Percentiles rank a stretch among this genome's conserved stretches.
Conservation (phyloP, 1,140 invertebrate species). For the Phymorhynchus buccinoides region DNA sequence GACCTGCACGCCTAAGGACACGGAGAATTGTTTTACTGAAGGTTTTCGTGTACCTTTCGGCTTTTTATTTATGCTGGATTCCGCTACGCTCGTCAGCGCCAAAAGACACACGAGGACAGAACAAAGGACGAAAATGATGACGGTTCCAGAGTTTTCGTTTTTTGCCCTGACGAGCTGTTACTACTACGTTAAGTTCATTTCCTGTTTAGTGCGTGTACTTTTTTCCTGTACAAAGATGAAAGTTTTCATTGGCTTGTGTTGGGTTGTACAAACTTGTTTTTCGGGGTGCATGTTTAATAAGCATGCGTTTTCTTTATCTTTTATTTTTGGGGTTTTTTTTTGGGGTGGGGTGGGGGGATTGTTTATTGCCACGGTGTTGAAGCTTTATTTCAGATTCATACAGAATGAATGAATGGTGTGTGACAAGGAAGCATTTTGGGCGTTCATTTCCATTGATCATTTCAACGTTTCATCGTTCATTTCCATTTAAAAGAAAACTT, state of each 20-base stretch:
- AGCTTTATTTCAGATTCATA: slow-evolving; percentile 21
- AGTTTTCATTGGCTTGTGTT: not conserved
- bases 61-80: slow-evolving; percentile 8
- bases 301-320: not conserved
- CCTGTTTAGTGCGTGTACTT: not conserved
- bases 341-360: no score
- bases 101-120: not conserved
- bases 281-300: not conserved
- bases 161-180: not conserved
- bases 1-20: no score
- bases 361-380: not conserved
- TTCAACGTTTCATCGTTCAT: not conserved
- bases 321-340: no score
- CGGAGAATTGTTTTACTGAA: no score
- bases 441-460: not conserved
- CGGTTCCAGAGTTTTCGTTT: not conserved
- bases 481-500: not conserved
- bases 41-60: not conserved
- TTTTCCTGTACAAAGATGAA: slow-evolving; percentile 2
- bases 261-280: slow-evolving; percentile 7
- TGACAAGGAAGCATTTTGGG: not conserved
- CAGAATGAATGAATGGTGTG: not conserved
- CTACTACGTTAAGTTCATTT: not conserved
- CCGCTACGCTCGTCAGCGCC: not conserved
- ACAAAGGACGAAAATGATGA: not conserved